Evolutionary conservation across 2,888 invertebrate genomes (phyloP).

Genomic region (Bimastos eiseni): DNA sequence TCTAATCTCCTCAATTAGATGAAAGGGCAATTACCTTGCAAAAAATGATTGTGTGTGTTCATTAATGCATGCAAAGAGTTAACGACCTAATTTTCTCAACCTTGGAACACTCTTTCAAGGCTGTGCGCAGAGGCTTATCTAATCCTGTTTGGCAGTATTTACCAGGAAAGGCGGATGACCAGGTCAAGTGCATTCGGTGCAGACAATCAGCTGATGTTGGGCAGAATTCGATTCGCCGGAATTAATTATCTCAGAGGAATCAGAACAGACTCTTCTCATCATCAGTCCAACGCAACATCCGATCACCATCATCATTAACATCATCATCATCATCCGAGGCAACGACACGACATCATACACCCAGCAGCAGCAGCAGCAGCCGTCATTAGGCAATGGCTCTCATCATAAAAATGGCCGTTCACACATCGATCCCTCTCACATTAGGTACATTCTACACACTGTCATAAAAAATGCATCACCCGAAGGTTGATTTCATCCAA

Average conservation of each 20-base stretch:
- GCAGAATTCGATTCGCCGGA: not conserved
- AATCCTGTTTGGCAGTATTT: not conserved
- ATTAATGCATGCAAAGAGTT: not conserved
- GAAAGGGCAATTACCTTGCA: too few relatives aligned
- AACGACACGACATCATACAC: not conserved
- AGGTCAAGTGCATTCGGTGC: not conserved
- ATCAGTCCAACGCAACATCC: not conserved
- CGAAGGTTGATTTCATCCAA: too few relatives aligned
- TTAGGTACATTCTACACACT: too few relatives aligned
- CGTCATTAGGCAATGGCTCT: too few relatives aligned
- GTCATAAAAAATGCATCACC: too few relatives aligned
- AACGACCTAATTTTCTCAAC: conserved; percentile 13
- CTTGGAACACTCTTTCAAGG: not conserved
- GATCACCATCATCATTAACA: not conserved
- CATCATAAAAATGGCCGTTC: too few relatives aligned
- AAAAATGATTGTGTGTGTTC: not conserved
- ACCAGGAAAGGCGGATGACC: not conserved
- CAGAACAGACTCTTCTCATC: not conserved
- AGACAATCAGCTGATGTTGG: not conserved
- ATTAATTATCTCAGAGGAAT: not conserved
- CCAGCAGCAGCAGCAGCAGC: too few relatives aligned
- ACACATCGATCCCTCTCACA: too few relatives aligned
- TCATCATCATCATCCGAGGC: not conserved
- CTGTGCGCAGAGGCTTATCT: not conserved
- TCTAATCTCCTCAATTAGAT: too few relatives aligned